These are phyloP conservation scores for Tetranychus truncatus DNA, from an alignment of 2,888 invertebrate species.

Conservation along the genomic window DNA sequence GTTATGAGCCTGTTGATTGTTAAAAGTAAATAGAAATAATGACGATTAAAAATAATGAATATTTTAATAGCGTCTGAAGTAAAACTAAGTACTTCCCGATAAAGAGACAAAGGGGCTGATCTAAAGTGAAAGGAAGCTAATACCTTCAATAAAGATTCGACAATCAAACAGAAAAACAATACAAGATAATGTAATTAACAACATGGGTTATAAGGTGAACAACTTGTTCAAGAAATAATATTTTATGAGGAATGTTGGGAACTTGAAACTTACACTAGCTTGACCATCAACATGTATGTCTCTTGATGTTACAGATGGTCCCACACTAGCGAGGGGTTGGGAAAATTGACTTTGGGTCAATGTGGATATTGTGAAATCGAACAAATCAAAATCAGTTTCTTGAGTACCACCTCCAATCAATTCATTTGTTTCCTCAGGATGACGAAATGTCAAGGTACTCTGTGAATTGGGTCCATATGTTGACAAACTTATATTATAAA, in stretches of 20 bases:
- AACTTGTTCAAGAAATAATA: neutral
- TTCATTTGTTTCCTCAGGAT: conserved; percentile 72
- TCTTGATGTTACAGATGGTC: neutral
- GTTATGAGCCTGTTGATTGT: neutral
- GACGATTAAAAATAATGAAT: too few relatives aligned
- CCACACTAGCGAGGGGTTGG: neutral
- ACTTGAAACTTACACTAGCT: neutral
- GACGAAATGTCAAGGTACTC: conserved; percentile 83
- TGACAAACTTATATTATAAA: conserved; percentile 63
- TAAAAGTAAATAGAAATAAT: neutral
- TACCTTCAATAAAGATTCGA: too few relatives aligned
- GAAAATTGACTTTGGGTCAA: conserved; percentile 46
- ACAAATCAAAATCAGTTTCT: conserved; percentile 89
- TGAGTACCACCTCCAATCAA: conserved; percentile 82
- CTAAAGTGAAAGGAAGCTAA: too few relatives aligned
- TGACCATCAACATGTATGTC: neutral
- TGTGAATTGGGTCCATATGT: conserved; percentile 76
- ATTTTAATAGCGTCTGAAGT: too few relatives aligned
- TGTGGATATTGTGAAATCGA: conserved; percentile 81
- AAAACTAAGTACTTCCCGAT: too few relatives aligned
- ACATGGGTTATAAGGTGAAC: too few relatives aligned
- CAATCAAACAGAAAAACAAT: too few relatives aligned
- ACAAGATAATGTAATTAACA: too few relatives aligned
- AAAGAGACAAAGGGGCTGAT: too few relatives aligned
- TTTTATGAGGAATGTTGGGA: neutral